These are phyloP conservation scores for Pomatorhinus ruficollis DNA, from an alignment of 2,113 vertebrate genomes.

Conservation along the genomic window DNA sequence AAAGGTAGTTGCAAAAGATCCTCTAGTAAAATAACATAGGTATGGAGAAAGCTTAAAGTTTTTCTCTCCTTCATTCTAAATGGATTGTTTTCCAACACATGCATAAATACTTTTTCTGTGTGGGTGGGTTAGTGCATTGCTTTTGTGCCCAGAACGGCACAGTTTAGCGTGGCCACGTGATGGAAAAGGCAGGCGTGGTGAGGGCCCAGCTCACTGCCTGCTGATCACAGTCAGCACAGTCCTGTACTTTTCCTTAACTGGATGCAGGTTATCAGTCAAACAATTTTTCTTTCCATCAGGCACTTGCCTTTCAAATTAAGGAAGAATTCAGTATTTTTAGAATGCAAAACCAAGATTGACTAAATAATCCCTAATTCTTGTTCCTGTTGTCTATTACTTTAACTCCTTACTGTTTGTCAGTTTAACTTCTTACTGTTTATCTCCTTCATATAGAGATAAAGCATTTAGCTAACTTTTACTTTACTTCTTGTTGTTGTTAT, in stretches of 20 bases:
- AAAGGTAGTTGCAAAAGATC: neutral
- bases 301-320: neutral
- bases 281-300: neutral
- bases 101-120: neutral
- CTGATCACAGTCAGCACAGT: neutral
- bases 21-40: neutral
- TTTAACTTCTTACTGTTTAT: neutral
- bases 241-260: neutral
- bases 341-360: neutral
- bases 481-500: neutral
- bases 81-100: neutral
- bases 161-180: neutral
- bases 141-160: neutral
- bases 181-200: neutral
- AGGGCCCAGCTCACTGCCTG: neutral
- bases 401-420: neutral
- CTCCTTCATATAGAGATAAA: neutral
- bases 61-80: neutral
- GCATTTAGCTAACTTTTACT: neutral
- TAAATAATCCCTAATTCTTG: neutral
- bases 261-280: neutral
- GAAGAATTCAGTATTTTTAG: neutral
- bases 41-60: neutral
- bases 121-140: neutral
- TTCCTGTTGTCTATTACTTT: neutral